phyloP scores from a whole-genome alignment of 2,888 invertebrate species.

The Andrena chrysosceles region DNA sequence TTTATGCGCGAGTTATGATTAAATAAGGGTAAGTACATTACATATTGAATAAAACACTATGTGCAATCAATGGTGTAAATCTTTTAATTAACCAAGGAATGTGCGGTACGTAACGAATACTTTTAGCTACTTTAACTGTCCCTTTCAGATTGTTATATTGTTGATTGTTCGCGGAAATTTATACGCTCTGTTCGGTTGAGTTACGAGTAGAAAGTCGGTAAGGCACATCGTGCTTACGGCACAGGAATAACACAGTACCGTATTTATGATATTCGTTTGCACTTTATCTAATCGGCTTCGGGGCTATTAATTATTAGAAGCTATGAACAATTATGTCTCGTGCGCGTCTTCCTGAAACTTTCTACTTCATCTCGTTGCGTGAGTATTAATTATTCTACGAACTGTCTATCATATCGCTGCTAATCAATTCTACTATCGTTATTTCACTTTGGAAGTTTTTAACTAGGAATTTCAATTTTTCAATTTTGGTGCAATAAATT shows the following conservation, averaged over 20 bases:
- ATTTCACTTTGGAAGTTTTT: neutral
- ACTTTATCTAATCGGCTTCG: conserved; percentile 75
- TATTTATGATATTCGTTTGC: conserved; percentile 72
- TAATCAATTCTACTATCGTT: conserved; percentile 3
- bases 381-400: conserved; percentile 8
- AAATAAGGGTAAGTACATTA: no score
- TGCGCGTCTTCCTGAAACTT: conserved; percentile 69
- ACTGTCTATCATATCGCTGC: neutral
- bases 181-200: conserved; percentile 62
- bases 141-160: conserved; percentile 52
- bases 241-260: conserved; percentile 56
- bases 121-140: conserved; percentile 19
- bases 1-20: no score
- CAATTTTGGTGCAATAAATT: neutral
- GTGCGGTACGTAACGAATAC: conserved; percentile 3
- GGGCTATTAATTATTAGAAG: conserved; percentile 77
- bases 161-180: conserved; percentile 68
- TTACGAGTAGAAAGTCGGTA: conserved; percentile 74
- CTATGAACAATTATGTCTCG: conserved; percentile 76
- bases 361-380: conserved; percentile 38
- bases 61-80: neutral
- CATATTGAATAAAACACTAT: conserved; percentile 10
- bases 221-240: conserved; percentile 58
- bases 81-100: conserved; percentile 16
- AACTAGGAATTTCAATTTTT: neutral